These are phyloP conservation scores for Papilio glaucus DNA, from an alignment of 1,140 invertebrate species.

Conservation along the genomic window DNA sequence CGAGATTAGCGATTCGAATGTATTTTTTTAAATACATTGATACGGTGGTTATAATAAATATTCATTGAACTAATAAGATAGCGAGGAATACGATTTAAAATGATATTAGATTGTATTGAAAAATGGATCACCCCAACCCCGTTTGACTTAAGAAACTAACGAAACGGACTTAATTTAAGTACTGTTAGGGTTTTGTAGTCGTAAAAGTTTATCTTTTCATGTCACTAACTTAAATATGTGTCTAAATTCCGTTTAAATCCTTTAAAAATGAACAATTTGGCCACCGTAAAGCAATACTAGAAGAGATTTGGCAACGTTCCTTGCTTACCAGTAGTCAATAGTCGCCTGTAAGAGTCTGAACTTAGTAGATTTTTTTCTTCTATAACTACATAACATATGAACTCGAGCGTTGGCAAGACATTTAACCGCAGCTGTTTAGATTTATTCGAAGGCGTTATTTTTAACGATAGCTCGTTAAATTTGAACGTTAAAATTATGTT, in stretches of 20 bases:
- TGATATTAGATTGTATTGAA: no score
- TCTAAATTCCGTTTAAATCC: background rate
- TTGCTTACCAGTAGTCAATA: slow-evolving; percentile 21
- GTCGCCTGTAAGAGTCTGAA: slow-evolving; percentile 17
- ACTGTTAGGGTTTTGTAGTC: no score
- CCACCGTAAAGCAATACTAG: slow-evolving; percentile 12
- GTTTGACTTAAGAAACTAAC: no score
- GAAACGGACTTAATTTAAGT: no score
- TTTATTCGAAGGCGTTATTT: slow-evolving; percentile 24
- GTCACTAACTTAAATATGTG: background rate
- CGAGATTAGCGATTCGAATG: no score
- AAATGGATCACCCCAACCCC: no score
- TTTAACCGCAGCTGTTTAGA: slow-evolving; percentile 11
- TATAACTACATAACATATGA: background rate
- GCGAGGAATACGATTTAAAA: no score
- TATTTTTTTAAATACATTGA: no score
- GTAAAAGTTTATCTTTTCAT: no score
- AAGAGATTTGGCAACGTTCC: slow-evolving; percentile 29
- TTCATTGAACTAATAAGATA: no score
- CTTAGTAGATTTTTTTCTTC: slow-evolving; percentile 4
- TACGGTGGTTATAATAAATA: no score
- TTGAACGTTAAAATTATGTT: background rate
- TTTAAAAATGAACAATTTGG: background rate
- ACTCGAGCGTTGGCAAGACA: background rate
- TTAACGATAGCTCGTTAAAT: slow-evolving; percentile 9